Evolutionary conservation across 2,888 invertebrate genomes (phyloP).

Genomic region (Drosophila subquinaria): DNA sequence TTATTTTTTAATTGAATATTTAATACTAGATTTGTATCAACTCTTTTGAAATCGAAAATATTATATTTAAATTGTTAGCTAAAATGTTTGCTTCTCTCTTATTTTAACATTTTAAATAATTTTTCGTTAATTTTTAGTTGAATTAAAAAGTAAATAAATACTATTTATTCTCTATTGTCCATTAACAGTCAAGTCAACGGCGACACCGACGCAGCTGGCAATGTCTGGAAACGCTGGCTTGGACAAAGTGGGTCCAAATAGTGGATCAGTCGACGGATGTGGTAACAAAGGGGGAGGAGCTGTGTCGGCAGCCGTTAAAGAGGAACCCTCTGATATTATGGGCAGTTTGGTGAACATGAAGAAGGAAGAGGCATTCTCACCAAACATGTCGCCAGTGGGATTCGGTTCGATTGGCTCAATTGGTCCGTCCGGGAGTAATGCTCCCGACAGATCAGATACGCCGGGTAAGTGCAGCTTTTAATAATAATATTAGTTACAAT

Average conservation of each 20-base stretch:
- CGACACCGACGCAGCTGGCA: constrained; percentile 12
- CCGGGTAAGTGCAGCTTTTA: constrained; percentile 44
- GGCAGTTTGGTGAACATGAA: constrained; percentile 75
- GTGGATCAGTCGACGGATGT: constrained; percentile 8
- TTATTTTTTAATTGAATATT: no score
- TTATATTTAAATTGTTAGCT: no score
- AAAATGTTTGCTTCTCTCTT: no score
- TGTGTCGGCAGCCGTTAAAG: constrained; percentile 53
- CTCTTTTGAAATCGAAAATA: no score
- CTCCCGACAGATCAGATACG: constrained; percentile 56
- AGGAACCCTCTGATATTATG: constrained; percentile 75
- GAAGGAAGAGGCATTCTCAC: constrained; percentile 81
- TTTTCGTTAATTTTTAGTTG: neutral
- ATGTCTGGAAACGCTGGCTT: constrained; percentile 17
- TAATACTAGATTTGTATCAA: no score
- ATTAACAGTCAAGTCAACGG: constrained; percentile 25
- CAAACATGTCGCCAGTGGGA: constrained; percentile 83
- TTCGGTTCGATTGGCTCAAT: constrained; percentile 81
- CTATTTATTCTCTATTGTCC: neutral
- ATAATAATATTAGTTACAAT: no score
- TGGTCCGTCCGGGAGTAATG: constrained; percentile 31
- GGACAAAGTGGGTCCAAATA: constrained; percentile 32
- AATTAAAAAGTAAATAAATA: neutral
- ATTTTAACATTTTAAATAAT: no score
- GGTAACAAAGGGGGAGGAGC: constrained; percentile 15